phyloP scores from a whole-genome alignment of 2,113 vertebrate species.

The Cardinalis cardinalis region DNA sequence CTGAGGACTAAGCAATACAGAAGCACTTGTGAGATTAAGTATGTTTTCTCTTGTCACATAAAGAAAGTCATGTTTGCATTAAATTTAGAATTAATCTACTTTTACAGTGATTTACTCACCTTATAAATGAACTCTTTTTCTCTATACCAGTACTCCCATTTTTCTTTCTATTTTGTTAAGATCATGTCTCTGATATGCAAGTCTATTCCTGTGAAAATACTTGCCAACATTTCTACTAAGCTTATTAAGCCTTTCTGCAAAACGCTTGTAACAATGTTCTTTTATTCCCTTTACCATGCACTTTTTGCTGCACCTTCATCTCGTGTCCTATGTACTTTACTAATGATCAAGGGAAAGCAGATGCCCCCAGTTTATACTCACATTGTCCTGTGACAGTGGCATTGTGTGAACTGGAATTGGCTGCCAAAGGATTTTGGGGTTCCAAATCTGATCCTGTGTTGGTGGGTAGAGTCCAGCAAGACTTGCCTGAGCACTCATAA shows the following conservation, averaged over 20 bases:
- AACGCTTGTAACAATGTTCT: not conserved
- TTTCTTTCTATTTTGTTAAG: not conserved
- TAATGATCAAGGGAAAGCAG: not conserved
- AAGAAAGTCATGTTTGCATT: not conserved
- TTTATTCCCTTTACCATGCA: not conserved
- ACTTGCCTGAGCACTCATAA: constrained; percentile 81
- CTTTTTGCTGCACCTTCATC: not conserved
- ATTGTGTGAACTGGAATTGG: constrained; percentile 81
- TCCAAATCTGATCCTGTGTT: constrained; percentile 57
- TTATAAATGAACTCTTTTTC: not conserved
- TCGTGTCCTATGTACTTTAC: not conserved
- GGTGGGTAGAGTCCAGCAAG: constrained; percentile 79
- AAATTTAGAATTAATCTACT: not conserved
- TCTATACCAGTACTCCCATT: not conserved
- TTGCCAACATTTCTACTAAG: not conserved
- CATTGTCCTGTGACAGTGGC: constrained; percentile 73
- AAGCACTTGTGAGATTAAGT: not conserved
- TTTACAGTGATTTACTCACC: not conserved
- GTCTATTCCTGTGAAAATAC: not conserved
- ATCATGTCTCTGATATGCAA: not conserved
- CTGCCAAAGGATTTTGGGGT: constrained; percentile 74
- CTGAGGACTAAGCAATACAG: not conserved
- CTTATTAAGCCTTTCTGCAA: not conserved
- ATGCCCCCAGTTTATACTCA: constrained; percentile 15
- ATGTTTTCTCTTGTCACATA: not conserved